Percentiles rank a stretch among this genome's conserved stretches.
Conservation (phyloP, 2,888 invertebrate species). For the Synanthedon tipuliformis region DNA sequence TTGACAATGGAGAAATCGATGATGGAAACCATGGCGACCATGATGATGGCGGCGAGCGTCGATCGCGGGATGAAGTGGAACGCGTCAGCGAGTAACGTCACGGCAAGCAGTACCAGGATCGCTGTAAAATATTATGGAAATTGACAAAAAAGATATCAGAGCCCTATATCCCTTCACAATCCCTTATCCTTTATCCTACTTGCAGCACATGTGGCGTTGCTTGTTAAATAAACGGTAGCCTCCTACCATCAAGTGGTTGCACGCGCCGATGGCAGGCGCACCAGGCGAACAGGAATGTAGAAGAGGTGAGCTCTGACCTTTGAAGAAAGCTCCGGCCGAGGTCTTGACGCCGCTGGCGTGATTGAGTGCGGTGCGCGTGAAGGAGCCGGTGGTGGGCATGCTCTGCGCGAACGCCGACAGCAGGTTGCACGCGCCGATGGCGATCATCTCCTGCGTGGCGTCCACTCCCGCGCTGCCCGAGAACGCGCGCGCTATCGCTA, state of each 20-base stretch:
- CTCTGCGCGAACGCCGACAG: slow-evolving; percentile 84
- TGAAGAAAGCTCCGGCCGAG: slow-evolving; percentile 82
- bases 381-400: slow-evolving; percentile 90
- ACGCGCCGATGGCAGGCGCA: background rate
- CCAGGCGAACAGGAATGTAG: background rate
- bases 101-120: slow-evolving; percentile 79
- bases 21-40: slow-evolving; percentile 89
- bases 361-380: slow-evolving; percentile 90
- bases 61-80: slow-evolving; percentile 90
- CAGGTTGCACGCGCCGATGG: slow-evolving; percentile 84
- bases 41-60: slow-evolving; percentile 87
- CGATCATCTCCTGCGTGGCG: slow-evolving; percentile 91
- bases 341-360: slow-evolving; percentile 90
- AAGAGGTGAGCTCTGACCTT: slow-evolving; percentile 50
- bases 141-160: too few relatives aligned
- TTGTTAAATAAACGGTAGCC: too few relatives aligned
- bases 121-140: slow-evolving; percentile 42
- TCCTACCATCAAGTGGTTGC: too few relatives aligned
- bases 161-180: too few relatives aligned
- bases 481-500: slow-evolving; percentile 83
- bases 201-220: too few relatives aligned
- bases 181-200: too few relatives aligned
- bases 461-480: slow-evolving; percentile 82
- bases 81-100: slow-evolving; percentile 81
- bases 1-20: slow-evolving; percentile 77